phyloP scores from a whole-genome alignment of 2,113 vertebrate genomes.

The Junco hyemalis region DNA sequence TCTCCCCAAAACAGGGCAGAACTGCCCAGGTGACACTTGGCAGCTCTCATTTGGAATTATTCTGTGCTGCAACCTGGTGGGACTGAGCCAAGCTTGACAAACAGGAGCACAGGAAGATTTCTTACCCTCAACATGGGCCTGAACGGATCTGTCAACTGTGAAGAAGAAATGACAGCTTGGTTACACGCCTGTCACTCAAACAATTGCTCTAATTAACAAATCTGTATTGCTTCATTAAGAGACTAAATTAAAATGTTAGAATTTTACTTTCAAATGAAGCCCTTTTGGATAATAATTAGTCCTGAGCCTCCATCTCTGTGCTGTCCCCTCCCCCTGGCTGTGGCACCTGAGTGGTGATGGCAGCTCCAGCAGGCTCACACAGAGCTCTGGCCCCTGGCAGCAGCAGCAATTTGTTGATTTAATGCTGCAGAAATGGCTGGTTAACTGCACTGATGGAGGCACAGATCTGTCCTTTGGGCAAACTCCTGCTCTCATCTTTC shows the following conservation, averaged over 20 bases:
- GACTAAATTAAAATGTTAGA: slow-evolving; percentile 82
- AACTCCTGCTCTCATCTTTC: not conserved
- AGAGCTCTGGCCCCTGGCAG: slow-evolving; percentile 15
- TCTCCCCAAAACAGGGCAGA: not conserved
- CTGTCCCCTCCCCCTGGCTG: slow-evolving; percentile 34
- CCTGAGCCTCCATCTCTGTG: slow-evolving; percentile 63
- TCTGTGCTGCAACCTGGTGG: slow-evolving; percentile 40
- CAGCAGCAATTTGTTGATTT: slow-evolving; percentile 19
- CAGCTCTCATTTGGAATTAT: not conserved
- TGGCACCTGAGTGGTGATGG: slow-evolving; percentile 43
- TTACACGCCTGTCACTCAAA: slow-evolving; percentile 87
- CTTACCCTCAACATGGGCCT: slow-evolving; percentile 98
- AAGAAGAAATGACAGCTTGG: slow-evolving; percentile 81
- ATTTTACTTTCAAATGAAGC: slow-evolving; percentile 87
- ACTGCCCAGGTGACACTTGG: not conserved
- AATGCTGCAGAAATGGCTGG: slow-evolving; percentile 3
- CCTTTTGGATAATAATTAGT: slow-evolving; percentile 81
- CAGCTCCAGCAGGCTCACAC: slow-evolving; percentile 19
- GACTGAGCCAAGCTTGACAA: slow-evolving; percentile 44
- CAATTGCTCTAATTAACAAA: slow-evolving; percentile 83
- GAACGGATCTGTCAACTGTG: slow-evolving; percentile 97
- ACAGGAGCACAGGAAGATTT: slow-evolving; percentile 67
- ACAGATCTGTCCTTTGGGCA: not conserved
- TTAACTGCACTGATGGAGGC: not conserved
- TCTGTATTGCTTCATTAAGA: slow-evolving; percentile 82